phyloP scores from a whole-genome alignment of 2,888 invertebrate genomes.

The Lacanobia oleracea region DNA sequence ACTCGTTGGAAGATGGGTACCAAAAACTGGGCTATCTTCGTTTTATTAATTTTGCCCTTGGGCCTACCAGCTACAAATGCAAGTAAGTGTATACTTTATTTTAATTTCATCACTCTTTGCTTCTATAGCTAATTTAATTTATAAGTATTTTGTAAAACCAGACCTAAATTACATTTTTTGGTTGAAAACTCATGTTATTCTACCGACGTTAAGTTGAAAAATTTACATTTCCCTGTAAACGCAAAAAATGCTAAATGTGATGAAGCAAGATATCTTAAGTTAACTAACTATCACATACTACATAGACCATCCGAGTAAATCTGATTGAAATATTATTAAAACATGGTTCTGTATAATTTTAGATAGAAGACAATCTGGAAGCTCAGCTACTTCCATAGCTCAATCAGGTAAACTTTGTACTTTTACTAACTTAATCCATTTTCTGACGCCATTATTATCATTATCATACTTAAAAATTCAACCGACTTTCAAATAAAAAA shows the following conservation, averaged over 20 bases:
- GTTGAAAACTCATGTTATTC: no score
- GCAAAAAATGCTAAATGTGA: not conserved
- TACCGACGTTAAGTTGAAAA: no score
- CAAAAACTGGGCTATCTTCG: conserved; percentile 46
- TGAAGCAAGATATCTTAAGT: not conserved
- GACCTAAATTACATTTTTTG: no score
- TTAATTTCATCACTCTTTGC: not conserved
- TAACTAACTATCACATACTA: not conserved
- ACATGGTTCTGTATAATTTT: not conserved
- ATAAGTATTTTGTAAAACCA: no score
- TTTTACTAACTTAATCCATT: not conserved
- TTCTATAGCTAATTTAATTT: no score
- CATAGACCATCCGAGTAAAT: not conserved
- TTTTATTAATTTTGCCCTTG: conserved; percentile 60
- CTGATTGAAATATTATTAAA: not conserved
- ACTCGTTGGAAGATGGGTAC: conserved; percentile 57
- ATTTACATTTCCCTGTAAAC: not conserved
- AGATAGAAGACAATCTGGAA: not conserved
- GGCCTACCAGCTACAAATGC: conserved; percentile 36
- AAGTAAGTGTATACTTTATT: conserved; percentile 32
- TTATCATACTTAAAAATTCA: not conserved
- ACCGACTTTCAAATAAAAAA: no score
- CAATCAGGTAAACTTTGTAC: not conserved
- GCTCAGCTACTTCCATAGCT: not conserved
- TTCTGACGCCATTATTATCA: not conserved